Base-by-base conservation (phyloP, 2,797 vertebrate genomes). In the Rhinatrema bivittatum region DNA sequence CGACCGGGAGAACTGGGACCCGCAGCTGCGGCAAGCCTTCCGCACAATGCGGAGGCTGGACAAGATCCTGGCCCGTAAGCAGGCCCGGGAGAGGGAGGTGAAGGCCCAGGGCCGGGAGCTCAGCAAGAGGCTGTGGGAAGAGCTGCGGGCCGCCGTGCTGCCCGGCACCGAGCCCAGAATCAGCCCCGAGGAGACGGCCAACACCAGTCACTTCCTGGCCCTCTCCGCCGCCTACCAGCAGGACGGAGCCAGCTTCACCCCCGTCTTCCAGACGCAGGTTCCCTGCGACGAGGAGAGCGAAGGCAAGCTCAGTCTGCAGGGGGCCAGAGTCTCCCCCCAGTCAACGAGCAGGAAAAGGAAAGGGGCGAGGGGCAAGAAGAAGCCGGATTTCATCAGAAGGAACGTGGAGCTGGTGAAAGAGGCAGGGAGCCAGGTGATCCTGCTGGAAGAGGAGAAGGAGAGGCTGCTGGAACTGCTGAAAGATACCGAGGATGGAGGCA, bases 371-470 rank as follows among this genome's bases (percentile, higher is more conserved):
- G 11, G 23, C 15, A 32, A 24, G 17, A 36, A 35, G 29, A 24
- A 33, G 23, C 15, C 31, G 5, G 14, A 49, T 28, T 49, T 49
- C 39, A 37, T 49, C 31, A 32, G 42, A n/a, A 49, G 28, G 23
- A 49, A 49, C 24, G 49, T 49, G 25, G 39, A 42, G 46, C 13
- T 49, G 5, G 46, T 25, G 7, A 49, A 49, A 17, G 46, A 49
- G 7, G 38, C 38, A 5, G 39, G 46, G 7, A 36, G 45, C 20
- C 21, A 29, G 19, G 23, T 49, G 5, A 32, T 41, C 27, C 17
- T 49, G 4, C 49, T 32, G 23, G 46, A 49, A 31, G 32, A 49
- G 13, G 46, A 49, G 25, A 41, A 49, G 16, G 21, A 49, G 23
- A 21, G 46, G 10, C 29, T 49, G 39, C 32, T 49, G 22, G 39